phyloP scores from a whole-genome alignment of 2,888 invertebrate genomes.

The Chymomyza caudatula region DNA sequence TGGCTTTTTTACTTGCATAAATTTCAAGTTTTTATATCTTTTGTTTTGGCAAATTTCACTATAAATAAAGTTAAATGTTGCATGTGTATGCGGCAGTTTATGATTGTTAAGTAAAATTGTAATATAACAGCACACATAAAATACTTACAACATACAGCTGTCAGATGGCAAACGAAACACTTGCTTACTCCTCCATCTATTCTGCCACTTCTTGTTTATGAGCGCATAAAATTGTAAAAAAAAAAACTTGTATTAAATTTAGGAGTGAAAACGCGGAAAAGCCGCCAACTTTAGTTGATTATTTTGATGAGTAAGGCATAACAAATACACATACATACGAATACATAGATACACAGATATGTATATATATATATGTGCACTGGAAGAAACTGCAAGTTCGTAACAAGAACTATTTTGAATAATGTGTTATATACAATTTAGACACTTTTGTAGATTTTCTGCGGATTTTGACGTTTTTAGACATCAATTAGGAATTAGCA shows the following conservation, averaged over 20 bases:
- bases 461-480: no score
- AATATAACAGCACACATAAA: neutral
- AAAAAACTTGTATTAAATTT: constrained; percentile 44
- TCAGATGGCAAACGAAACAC: neutral
- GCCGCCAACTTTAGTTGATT: constrained; percentile 61
- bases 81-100: constrained; percentile 11
- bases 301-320: constrained; percentile 57
- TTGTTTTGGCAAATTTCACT: constrained; percentile 32
- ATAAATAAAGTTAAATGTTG: constrained; percentile 37
- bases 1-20: constrained; percentile 16
- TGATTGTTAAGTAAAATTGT: neutral
- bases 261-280: constrained; percentile 3
- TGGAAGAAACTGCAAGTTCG: no score
- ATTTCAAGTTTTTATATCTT: constrained; percentile 12
- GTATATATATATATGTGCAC: neutral
- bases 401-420: no score
- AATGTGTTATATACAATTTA: no score
- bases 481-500: no score
- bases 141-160: neutral
- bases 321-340: constrained; percentile 12
- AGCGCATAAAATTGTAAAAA: constrained; percentile 53
- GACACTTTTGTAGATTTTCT: no score
- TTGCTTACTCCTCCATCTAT: neutral
- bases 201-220: constrained; percentile 57
- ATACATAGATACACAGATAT: constrained; percentile 17